Evolutionary conservation across 2,888 invertebrate species (phyloP), one percentile per base, ranked within the genome.

Genomic region (Pelosia muscerda): DNA sequence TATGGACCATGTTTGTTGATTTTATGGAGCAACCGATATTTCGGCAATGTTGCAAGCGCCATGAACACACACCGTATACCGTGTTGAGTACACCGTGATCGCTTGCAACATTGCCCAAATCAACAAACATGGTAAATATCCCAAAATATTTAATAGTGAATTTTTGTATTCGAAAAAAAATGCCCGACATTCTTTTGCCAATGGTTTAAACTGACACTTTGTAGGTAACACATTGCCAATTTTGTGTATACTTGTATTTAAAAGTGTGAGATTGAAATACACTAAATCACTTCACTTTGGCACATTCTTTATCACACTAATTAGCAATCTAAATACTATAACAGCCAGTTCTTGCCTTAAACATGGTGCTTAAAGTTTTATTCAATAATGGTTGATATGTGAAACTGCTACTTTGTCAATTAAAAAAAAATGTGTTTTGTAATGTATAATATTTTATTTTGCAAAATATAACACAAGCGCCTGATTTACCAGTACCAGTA

Each of bases 311-410:
- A n/a, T 49, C 1, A 49, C 49, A 49, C n/a, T n/a, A 26, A 15
- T 55, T 55, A 55, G 15, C 25, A 25, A 25, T 55, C 55, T 25
- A 13, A 25, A 55, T 26, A 23, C 55, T 25, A 55, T 25, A 55
- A 55, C 55, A 65, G 8, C 25, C 49, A 31, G 13, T 28, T 56
- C 65, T 62, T 63, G 73, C 70, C 66, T 72, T 71, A 71, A 53
- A 54, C 31, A 64, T 54, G 73, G 77, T 73, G 72, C 75, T 79
- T 68, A 26, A 8, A 42, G 6, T 31, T 25, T 25, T 26, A 42
- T 38, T n/a, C 60, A 71, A 72, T 74, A 71, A 78, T 72, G 74
- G 80, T 73, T 73, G 74, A 74, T 66, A 63, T 54, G 66, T 62
- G 60, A 68, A 56, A 54, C 15, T 68, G 58, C 59, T 74, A 65